These are phyloP conservation scores for Tetragonisca angustula DNA, from an alignment of 2,888 invertebrate species.

Conservation along the genomic window DNA sequence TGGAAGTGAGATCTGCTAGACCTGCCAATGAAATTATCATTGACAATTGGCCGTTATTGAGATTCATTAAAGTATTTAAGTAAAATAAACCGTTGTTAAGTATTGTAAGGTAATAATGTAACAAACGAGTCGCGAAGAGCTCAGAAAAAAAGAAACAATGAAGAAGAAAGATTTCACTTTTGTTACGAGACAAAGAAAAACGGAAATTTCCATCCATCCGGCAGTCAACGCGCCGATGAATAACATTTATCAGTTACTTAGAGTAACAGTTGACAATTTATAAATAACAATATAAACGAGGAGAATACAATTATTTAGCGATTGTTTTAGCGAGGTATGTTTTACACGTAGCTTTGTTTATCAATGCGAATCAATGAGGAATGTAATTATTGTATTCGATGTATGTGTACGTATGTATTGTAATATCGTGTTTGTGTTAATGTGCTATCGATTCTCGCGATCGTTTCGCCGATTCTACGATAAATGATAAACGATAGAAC, in stretches of 20 bases:
- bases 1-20: not conserved
- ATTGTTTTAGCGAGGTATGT: conserved; percentile 12
- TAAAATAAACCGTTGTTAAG: not conserved
- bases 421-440: conserved; percentile 25
- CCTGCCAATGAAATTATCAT: not conserved
- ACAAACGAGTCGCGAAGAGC: not conserved
- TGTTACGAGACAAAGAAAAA: not conserved
- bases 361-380: not conserved
- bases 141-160: not conserved
- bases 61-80: not conserved
- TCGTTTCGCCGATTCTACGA: conserved; percentile 16
- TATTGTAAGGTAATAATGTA: not conserved
- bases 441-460: conserved; percentile 14
- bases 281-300: conserved; percentile 5
- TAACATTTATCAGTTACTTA: not conserved
- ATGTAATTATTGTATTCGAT: conserved; percentile 27
- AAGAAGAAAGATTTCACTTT: not conserved
- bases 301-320: conserved; percentile 13
- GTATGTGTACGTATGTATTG: conserved; percentile 34
- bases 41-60: not conserved
- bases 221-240: not conserved
- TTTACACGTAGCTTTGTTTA: conserved; percentile 11
- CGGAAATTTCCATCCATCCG: not conserved
- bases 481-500: not conserved
- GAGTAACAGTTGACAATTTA: not conserved